Base-by-base conservation (phyloP, 2,888 invertebrate genomes). In the Phortica okadai region DNA sequence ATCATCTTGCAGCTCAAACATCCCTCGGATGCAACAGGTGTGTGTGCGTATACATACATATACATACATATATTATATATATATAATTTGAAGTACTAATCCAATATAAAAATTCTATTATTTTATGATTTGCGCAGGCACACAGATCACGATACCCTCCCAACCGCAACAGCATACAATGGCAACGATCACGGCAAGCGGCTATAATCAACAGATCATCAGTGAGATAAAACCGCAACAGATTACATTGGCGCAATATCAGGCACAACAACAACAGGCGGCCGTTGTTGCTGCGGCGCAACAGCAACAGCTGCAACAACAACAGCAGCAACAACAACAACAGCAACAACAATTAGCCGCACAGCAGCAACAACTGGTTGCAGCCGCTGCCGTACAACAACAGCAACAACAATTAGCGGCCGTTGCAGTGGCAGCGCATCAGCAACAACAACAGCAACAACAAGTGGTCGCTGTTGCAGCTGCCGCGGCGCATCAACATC, bases 1-100 rank as follows among this genome's bases (percentile, higher is more conserved):
- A 90, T 91, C 44, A 91, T 90, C 16, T 80, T 90, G 62, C 91
- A 90, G 73, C 89, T 90, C 73, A 90, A 91, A 81, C 91, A 91
- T 83, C 90, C 90, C 8, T 44, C 87, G 7, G 90, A 89, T 80
- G 79, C 84, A 0, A 85, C 89, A 75, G 86, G 90, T 84, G 79
- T 76, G 81, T 66, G 50, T 11, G 50, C 7, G 64, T 64, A 33
- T 33, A 8, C 2, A 6, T 8, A 2, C 11, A 21, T 21, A 21
- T 21, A 21, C 21, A 21, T 21, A 21, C 21, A 21, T 21, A 21
- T 21, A 21, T 21, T 21, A 21, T 21, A 7, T 21, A 21, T 21
- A 7, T 6, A 45, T 44, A 14, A 41, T 42, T 14, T 45, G 59
- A 59, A 5, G 3, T n/a, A 16, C 44, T 1, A 14, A 11, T 21